Evolutionary conservation across 1,140 invertebrate species (phyloP), one percentile per base, ranked within the genome.

Genomic region (Calliopsis andreniformis): DNA sequence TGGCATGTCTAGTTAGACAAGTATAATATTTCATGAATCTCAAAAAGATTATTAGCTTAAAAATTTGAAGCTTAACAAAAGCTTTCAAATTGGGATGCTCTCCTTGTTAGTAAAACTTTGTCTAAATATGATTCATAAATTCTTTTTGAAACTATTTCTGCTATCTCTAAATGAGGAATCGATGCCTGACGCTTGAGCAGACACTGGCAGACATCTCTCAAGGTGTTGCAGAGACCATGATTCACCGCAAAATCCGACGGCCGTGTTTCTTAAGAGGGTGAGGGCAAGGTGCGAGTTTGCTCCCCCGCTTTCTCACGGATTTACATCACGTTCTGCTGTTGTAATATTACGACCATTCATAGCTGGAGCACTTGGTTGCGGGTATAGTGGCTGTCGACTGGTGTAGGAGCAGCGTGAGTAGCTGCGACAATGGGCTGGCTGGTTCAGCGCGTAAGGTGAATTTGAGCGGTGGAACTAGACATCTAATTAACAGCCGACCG

Each of bases 401-500:
- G 58, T 59, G 72, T 69, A 55, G 69, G 64, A 84, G 73, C 73
- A 80, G 71, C 66, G 35, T 20, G 53, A 79, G 77, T 28, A 53
- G 55, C 35, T 55, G 47, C 81, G 69, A 76, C 79, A 79, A 85
- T 79, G 79, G 75, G 82, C 70, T 76, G 73, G 70, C 47, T 85
- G 79, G 75, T 63, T 53, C 62, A 66, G 64, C 75, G 84, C 82
- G 80, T 87, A 87, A 87, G 87, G 87, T 88, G 86, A 88, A 88
- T 87, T 87, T 85, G 84, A 85, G 75, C 66, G 53, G 86, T 83
- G 87, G 86, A 86, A 89, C 89, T 91, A 90, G 89, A 92, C 91
- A 91, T 88, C 90, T 91, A 91, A 92, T 91, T 91, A 91, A 92
- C 90, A 91, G 88, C 82, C 78, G 86, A 84, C 73, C 82, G 86